Evolutionary conservation across 2,113 vertebrate genomes (phyloP).

Genomic region (Monopterus albus): DNA sequence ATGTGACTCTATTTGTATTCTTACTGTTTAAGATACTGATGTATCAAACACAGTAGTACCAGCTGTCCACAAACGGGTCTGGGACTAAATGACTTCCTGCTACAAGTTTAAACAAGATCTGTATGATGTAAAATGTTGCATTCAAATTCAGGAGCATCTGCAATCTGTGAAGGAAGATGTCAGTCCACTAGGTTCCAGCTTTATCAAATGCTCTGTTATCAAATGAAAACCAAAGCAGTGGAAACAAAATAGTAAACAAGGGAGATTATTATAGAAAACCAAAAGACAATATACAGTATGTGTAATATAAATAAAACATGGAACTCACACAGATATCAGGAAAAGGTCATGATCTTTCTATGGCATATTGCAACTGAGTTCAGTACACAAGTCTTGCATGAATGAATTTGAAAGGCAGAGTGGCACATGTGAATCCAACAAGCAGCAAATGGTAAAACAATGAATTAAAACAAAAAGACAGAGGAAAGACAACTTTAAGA

Average conservation of each 20-base stretch:
- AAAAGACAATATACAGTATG: slow-evolving; percentile 14
- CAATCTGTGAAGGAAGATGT: neutral
- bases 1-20: neutral
- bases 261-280: slow-evolving; percentile 23
- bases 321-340: slow-evolving; percentile 3
- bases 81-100: slow-evolving; percentile 27
- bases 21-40: slow-evolving; percentile 3
- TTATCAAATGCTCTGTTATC: slow-evolving; percentile 7
- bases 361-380: slow-evolving; percentile 46
- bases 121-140: neutral
- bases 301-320: slow-evolving; percentile 43
- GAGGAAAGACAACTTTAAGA: slow-evolving; percentile 36
- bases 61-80: slow-evolving; percentile 25
- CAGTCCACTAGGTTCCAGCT: slow-evolving; percentile 6
- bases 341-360: slow-evolving; percentile 33
- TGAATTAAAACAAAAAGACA: slow-evolving; percentile 18
- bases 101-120: slow-evolving; percentile 28
- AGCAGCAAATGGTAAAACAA: slow-evolving; percentile 50
- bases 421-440: slow-evolving; percentile 33
- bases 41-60: slow-evolving; percentile 37
- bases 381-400: slow-evolving; percentile 36
- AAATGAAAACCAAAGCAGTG: slow-evolving; percentile 24
- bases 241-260: slow-evolving; percentile 26
- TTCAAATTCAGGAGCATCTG: neutral
- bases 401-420: slow-evolving; percentile 24